phyloP scores from a whole-genome alignment of 1,140 invertebrate species.

The Drosophila pseudoananassae region DNA sequence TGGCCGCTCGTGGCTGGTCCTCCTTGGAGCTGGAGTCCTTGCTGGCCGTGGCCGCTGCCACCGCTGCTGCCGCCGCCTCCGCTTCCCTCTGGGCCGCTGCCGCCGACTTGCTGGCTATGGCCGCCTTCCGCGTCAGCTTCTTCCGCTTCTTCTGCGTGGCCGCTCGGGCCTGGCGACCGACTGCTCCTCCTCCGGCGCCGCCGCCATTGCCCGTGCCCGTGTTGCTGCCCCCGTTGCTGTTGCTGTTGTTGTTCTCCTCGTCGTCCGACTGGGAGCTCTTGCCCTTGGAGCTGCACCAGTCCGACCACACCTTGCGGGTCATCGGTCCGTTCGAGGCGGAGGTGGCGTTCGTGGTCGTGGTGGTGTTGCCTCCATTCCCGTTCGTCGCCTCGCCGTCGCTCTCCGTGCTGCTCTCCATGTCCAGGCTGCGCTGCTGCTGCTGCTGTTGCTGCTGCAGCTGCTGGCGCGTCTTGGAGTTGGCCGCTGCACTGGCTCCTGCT shows the following conservation, averaged over 20 bases:
- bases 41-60: constrained; percentile 54
- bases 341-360: constrained; percentile 87
- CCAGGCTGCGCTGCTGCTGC: constrained; percentile 64
- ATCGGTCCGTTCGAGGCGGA: constrained; percentile 84
- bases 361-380: constrained; percentile 81
- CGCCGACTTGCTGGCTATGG: constrained; percentile 80
- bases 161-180: constrained; percentile 62
- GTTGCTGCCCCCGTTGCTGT: constrained; percentile 62
- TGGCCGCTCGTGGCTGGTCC: constrained; percentile 46
- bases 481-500: constrained; percentile 19
- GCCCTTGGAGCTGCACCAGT: constrained; percentile 87
- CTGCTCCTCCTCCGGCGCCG: constrained; percentile 1
- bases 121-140: constrained; percentile 79
- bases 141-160: constrained; percentile 79
- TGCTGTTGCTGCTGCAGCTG: constrained; percentile 44
- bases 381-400: constrained; percentile 85
- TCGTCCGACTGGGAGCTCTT: constrained; percentile 86
- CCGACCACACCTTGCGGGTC: constrained; percentile 90
- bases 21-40: constrained; percentile 72
- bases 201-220: constrained; percentile 3
- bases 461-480: constrained; percentile 63
- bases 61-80: constrained; percentile 64
- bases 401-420: constrained; percentile 83
- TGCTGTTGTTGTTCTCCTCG: constrained; percentile 84
- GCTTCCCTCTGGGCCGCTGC: constrained; percentile 77